These are phyloP conservation scores for Knipowitschia caucasica DNA, from an alignment of 2,797 vertebrate genomes.

Conservation along the genomic window DNA sequence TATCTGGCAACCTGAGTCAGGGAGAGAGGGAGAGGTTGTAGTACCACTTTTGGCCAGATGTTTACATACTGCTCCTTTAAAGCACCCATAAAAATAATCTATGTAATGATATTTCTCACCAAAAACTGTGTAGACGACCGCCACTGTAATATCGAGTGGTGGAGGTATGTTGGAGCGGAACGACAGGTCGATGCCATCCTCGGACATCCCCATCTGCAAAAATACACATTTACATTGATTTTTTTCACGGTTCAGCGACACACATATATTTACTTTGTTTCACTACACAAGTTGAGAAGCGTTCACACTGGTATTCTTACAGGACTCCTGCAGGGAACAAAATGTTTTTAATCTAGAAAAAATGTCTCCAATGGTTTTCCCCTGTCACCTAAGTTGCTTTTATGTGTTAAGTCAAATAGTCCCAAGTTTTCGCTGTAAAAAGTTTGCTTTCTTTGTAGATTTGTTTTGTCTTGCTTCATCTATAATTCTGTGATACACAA, in stretches of 20 bases:
- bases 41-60: no score
- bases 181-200: constrained; percentile 54
- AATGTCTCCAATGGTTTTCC: no score
- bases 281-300: not conserved
- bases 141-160: constrained; percentile 65
- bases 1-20: no score
- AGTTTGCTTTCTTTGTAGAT: no score
- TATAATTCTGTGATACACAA: no score
- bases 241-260: not conserved
- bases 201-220: constrained; percentile 58
- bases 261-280: not conserved
- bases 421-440: no score
- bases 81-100: not conserved
- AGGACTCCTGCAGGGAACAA: no score
- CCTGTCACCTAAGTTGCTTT: no score
- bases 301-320: not conserved
- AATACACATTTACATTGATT: constrained; percentile 10
- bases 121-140: constrained; percentile 71
- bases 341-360: no score
- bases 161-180: constrained; percentile 71
- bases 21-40: no score
- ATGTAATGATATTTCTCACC: constrained; percentile 55
- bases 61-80: not conserved
- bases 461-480: no score
- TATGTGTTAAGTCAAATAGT: no score